Evolutionary conservation across 2,113 vertebrate species (phyloP).

Genomic region (Entelurus aequoreus): DNA sequence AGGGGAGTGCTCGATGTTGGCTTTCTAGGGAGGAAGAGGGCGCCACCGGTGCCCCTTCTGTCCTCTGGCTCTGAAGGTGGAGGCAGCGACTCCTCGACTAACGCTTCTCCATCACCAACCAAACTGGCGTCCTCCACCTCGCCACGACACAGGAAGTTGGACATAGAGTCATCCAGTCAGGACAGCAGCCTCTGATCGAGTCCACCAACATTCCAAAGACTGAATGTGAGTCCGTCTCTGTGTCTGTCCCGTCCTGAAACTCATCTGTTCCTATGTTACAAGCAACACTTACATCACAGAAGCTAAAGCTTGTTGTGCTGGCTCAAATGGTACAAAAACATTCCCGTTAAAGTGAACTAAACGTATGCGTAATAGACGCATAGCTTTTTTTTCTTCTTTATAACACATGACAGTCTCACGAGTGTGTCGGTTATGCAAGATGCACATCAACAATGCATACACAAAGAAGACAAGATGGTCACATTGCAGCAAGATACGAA

Average conservation of each 20-base stretch:
- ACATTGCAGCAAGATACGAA: not conserved
- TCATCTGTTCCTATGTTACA: not conserved
- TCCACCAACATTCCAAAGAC: not conserved
- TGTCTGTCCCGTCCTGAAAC: not conserved
- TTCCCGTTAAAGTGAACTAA: not conserved
- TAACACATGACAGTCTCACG: not conserved
- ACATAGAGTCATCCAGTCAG: constrained; percentile 72
- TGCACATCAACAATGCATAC: not conserved
- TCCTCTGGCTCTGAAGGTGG: constrained; percentile 78
- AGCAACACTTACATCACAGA: not conserved
- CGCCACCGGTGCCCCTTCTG: constrained; percentile 74
- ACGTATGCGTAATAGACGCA: not conserved
- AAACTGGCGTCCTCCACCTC: constrained; percentile 78
- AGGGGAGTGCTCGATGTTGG: constrained; percentile 84
- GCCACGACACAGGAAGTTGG: constrained; percentile 81
- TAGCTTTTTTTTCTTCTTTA: not conserved
- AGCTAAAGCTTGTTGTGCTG: too few species aligned
- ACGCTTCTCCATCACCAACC: constrained; percentile 86
- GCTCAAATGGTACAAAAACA: constrained; percentile 1
- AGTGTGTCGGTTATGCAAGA: not conserved
- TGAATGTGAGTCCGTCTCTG: not conserved
- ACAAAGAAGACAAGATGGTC: not conserved
- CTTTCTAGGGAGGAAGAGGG: constrained; percentile 82
- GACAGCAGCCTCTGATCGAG: constrained; percentile 77
- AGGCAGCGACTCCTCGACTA: constrained; percentile 81